phyloP scores from a whole-genome alignment of 2,797 vertebrate species.

The Scolopax rusticola region DNA sequence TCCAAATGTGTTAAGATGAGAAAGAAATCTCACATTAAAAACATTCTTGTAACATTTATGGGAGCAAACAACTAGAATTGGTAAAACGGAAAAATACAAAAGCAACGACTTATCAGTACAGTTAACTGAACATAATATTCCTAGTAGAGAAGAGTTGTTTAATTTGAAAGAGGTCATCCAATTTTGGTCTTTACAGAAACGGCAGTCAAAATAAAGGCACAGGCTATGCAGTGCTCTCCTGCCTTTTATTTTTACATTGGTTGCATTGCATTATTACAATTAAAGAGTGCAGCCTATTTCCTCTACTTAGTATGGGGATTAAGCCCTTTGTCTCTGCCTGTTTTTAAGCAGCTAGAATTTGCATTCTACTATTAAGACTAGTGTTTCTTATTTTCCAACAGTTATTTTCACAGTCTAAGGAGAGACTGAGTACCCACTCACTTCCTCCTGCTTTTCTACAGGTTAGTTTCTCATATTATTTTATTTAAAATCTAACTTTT shows the following conservation, averaged over 20 bases:
- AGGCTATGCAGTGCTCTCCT: neutral
- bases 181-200: neutral
- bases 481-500: neutral
- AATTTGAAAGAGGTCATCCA: neutral
- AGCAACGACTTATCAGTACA: neutral
- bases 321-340: neutral
- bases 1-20: neutral
- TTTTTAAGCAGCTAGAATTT: neutral
- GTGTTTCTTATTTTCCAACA: neutral
- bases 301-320: neutral
- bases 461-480: neutral
- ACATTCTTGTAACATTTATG: neutral
- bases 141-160: neutral
- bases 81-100: neutral
- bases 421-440: accelerated
- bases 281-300: neutral
- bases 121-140: neutral
- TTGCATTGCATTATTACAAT: neutral
- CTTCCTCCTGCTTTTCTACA: neutral
- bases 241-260: neutral
- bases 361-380: neutral
- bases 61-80: neutral
- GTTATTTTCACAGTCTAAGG: neutral
- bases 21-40: neutral
- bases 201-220: neutral